phyloP scores from a whole-genome alignment of 1,140 invertebrate species.

The Apocrypta bakeri region DNA sequence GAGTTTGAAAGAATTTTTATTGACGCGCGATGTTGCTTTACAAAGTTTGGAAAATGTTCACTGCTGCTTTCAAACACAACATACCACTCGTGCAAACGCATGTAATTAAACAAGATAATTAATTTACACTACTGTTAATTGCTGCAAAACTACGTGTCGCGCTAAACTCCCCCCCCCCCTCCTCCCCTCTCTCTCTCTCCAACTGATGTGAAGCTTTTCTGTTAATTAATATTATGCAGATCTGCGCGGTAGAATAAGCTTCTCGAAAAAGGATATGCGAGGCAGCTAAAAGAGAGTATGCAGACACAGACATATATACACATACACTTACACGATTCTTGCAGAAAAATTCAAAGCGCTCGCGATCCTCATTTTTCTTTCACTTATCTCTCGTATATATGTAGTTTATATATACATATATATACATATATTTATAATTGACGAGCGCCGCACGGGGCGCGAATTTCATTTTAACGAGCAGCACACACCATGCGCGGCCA shows the following conservation, averaged over 20 bases:
- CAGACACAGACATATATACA: neutral
- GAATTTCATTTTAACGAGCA: slow-evolving; percentile 46
- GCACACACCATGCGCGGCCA: neutral
- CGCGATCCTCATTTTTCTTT: slow-evolving; percentile 21
- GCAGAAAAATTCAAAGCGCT: slow-evolving; percentile 37
- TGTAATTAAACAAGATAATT: slow-evolving; percentile 19
- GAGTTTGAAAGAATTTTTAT: neutral
- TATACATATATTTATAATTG: slow-evolving; percentile 21
- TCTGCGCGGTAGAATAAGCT: neutral
- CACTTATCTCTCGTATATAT: neutral
- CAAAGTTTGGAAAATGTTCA: neutral
- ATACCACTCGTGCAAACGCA: neutral
- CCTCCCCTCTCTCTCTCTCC: neutral
- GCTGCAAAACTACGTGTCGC: slow-evolving; percentile 16
- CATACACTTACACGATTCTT: slow-evolving; percentile 7
- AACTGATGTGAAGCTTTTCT: neutral
- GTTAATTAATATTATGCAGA: slow-evolving; percentile 38
- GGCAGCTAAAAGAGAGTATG: slow-evolving; percentile 3
- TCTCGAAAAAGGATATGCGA: neutral
- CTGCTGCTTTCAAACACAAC: neutral
- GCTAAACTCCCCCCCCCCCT: slow-evolving; percentile 21
- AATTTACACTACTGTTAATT: slow-evolving; percentile 40
- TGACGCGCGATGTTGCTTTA: neutral
- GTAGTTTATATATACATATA: neutral
- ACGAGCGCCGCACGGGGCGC: neutral